Conservation (phyloP, 2,797 vertebrate genomes). For the Aulostomus chinensis region DNA sequence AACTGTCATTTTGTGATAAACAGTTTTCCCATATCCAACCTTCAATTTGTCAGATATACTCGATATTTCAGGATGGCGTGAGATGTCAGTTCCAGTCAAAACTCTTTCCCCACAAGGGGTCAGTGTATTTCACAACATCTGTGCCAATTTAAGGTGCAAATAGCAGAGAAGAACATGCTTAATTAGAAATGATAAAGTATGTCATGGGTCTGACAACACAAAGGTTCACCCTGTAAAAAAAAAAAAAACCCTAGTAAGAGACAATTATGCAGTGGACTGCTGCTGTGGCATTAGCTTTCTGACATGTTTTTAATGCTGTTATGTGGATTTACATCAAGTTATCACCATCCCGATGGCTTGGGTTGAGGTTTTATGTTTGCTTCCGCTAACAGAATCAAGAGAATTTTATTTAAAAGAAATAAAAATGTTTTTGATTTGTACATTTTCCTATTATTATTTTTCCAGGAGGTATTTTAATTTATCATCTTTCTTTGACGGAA, state of each 20-base stretch:
- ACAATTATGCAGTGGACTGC: no score
- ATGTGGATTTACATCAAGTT: no score
- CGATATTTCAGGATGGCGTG: neutral
- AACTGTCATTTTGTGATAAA: no score
- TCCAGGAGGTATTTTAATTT: conserved; percentile 17
- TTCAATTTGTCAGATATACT: conserved; percentile 9
- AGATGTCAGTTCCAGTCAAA: conserved; percentile 20
- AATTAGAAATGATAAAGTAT: conserved; percentile 11
- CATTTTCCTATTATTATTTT: neutral
- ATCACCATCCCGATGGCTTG: no score
- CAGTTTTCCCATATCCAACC: no score
- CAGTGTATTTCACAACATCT: conserved; percentile 38
- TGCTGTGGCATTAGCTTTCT: no score
- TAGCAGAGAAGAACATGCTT: conserved; percentile 6
- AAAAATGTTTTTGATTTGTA: conserved; percentile 48
- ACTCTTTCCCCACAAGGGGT: conserved; percentile 63
- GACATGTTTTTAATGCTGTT: no score
- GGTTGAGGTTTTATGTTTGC: conserved; percentile 45
- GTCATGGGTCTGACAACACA: no score
- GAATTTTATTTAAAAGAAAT: conserved; percentile 42
- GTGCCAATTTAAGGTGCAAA: no score
- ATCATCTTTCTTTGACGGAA: conserved; percentile 17
- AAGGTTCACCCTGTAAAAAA: no score
- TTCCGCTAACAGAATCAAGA: conserved; percentile 46
- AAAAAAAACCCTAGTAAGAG: no score